Base-by-base conservation (phyloP, 1,140 invertebrate genomes). In the Elymnias hypermnestra region DNA sequence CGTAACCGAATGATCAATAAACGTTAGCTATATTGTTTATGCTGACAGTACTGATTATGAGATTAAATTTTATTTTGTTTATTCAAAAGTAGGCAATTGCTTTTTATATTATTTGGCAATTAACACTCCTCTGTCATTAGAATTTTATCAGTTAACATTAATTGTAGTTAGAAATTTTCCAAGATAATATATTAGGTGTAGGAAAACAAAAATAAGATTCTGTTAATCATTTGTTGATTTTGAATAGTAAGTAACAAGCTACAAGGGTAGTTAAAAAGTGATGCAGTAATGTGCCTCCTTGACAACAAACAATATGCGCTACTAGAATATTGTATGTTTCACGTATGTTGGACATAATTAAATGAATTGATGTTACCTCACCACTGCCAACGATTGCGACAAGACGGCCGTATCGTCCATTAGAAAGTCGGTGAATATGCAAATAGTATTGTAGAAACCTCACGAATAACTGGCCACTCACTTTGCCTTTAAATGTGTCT, bases 361-460 rank as follows among this genome's bases (percentile, higher is more conserved):
- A 79, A 78, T 72, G 62, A 72, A 76, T 75, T 62, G 65, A 54
- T 69, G 75, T 84, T 82, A 84, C 77, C 75, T 79, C 77, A 82
- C 70, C 61, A 59, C 57, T 61, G 63, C 62, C 60, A 68, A 69
- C 72, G 72, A 79, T 82, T 82, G 77, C 75, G 72, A 78, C 81
- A 82, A 84, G 72, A 75, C 62, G 64, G 67, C 65, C 74, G 65
- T 69, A 79, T 82, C 72, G 77, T 83, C 77, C 76, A 84, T 84
- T 84, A 84, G 81, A 84, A 84, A 84, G 81, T 84, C 77, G 70
- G 67, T 69, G 74, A 81, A 84, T 84, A 84, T 84, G 81, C 81
- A 84, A 84, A 84, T 84, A 83, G 76, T 84, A 81, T 81, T 70
- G 78, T 84, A 83, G 78, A 83, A 83, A 83, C 76, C 78, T 71